These are phyloP conservation scores for Carcinoscorpius rotundicauda DNA, from an alignment of 1,140 invertebrate genomes.

Conservation along the genomic window DNA sequence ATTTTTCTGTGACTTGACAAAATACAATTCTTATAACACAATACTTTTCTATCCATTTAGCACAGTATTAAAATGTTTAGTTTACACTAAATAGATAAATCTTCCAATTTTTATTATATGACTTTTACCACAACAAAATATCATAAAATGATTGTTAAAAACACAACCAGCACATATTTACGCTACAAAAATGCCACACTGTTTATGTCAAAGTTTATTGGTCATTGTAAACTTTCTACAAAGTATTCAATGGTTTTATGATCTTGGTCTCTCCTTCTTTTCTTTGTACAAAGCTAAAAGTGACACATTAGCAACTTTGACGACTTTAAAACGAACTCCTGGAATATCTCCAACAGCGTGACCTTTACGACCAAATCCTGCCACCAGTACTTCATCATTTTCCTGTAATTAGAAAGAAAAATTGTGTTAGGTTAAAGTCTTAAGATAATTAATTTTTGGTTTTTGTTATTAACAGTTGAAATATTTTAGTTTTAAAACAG, in stretches of 20 bases:
- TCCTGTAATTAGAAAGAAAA: slow-evolving; percentile 46
- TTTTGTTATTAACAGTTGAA: background rate
- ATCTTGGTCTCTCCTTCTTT: slow-evolving; percentile 98
- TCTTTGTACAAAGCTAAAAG: slow-evolving; percentile 96
- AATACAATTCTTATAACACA: too few species aligned
- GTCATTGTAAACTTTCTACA: too few species aligned
- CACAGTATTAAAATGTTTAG: too few species aligned
- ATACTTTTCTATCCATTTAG: too few species aligned
- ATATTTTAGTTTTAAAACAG: background rate
- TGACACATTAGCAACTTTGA: slow-evolving; percentile 98
- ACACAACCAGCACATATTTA: too few species aligned
- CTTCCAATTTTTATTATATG: too few species aligned
- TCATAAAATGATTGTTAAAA: too few species aligned
- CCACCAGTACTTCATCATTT: slow-evolving; percentile 98
- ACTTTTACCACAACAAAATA: too few species aligned
- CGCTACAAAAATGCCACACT: too few species aligned
- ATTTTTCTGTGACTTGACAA: too few species aligned
- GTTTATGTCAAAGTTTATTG: too few species aligned
- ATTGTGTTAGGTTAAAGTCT: background rate
- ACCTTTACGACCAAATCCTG: slow-evolving; percentile 98
- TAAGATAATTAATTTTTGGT: background rate
- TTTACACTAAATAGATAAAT: too few species aligned
- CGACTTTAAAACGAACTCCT: slow-evolving; percentile 78
- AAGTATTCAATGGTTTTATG: slow-evolving; percentile 47
- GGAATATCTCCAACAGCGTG: slow-evolving; percentile 99